Conservation (phyloP, 1,140 invertebrate genomes). For the Megalopta genalis region DNA sequence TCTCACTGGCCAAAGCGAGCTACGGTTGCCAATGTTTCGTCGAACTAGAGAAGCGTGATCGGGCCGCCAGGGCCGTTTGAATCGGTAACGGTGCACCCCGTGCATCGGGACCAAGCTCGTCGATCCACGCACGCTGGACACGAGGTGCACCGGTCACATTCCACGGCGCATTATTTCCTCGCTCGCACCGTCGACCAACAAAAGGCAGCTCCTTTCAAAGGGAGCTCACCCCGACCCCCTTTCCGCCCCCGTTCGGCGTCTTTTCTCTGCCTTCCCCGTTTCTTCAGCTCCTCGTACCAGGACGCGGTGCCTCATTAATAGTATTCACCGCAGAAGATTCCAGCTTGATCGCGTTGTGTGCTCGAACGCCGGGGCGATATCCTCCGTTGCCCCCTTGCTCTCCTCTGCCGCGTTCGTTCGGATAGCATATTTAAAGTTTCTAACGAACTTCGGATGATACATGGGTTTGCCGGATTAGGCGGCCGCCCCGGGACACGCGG, state of each 20-base stretch:
- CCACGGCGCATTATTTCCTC: conserved; percentile 78
- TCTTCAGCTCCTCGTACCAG: conserved; percentile 51
- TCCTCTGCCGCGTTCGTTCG: conserved; percentile 1
- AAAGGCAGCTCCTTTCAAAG: conserved; percentile 74
- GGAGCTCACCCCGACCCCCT: conserved; percentile 60
- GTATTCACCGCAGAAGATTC: conserved; percentile 76
- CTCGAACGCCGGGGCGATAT: conserved; percentile 47
- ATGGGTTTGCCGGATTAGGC: conserved; percentile 63
- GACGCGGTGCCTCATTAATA: conserved; percentile 76
- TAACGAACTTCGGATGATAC: conserved; percentile 69
- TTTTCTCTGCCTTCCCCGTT: conserved; percentile 58
- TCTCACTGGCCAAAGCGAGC: not conserved
- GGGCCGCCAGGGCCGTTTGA: not conserved
- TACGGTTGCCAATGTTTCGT: not conserved
- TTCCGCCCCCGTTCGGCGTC: conserved; percentile 44
- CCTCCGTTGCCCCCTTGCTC: conserved; percentile 11
- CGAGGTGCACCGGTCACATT: conserved; percentile 79
- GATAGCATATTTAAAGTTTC: conserved; percentile 66
- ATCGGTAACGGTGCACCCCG: conserved; percentile 30
- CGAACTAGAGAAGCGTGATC: not conserved
- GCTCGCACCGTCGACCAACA: conserved; percentile 72
- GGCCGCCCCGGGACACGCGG: conserved; percentile 29
- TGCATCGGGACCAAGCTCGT: conserved; percentile 62
- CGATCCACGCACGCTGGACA: conserved; percentile 65
- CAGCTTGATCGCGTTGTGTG: conserved; percentile 67